A percentile compares a stretch with the other conserved stretches of the same genome.
phyloP scores from a whole-genome alignment of 2,888 invertebrate genomes.

The Melolontha melolontha region DNA sequence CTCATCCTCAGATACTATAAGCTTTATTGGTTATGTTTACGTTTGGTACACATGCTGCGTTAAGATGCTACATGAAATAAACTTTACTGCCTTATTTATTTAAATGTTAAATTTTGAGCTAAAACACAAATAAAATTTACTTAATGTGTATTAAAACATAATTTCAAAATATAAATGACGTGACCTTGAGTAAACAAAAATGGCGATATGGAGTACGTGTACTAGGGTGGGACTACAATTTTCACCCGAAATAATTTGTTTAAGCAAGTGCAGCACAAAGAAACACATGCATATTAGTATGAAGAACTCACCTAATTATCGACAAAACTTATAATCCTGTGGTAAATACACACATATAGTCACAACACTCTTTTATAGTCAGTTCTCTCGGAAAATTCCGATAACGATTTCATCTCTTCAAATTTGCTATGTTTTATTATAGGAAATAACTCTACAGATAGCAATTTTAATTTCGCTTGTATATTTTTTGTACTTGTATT shows the following conservation, averaged over 20 bases:
- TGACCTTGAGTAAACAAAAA: conserved; percentile 60
- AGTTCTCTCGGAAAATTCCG: conserved; percentile 47
- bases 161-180: conserved; percentile 43
- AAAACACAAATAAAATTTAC: conserved; percentile 12
- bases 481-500: conserved; percentile 52
- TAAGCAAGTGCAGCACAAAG: conserved; percentile 22
- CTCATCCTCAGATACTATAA: conserved; percentile 53
- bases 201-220: conserved; percentile 45
- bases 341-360: conserved; percentile 49
- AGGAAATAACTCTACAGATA: conserved; percentile 50
- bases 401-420: conserved; percentile 42
- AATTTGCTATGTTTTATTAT: conserved; percentile 37
- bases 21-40: conserved; percentile 58
- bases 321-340: conserved; percentile 46
- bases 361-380: conserved; percentile 49
- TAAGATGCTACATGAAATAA: conserved; percentile 25
- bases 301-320: conserved; percentile 56
- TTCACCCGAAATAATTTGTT: conserved; percentile 35
- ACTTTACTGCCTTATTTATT: conserved; percentile 21
- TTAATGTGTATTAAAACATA: conserved; percentile 25
- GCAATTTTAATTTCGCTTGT: conserved; percentile 48
- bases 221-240: conserved; percentile 44
- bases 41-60: conserved; percentile 55
- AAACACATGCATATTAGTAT: conserved; percentile 47
- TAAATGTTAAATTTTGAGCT: conserved; percentile 5